Percentiles rank a stretch among this genome's conserved stretches.
Conservation (phyloP, 2,797 vertebrate species). For the Sebastes trivittatus region DNA sequence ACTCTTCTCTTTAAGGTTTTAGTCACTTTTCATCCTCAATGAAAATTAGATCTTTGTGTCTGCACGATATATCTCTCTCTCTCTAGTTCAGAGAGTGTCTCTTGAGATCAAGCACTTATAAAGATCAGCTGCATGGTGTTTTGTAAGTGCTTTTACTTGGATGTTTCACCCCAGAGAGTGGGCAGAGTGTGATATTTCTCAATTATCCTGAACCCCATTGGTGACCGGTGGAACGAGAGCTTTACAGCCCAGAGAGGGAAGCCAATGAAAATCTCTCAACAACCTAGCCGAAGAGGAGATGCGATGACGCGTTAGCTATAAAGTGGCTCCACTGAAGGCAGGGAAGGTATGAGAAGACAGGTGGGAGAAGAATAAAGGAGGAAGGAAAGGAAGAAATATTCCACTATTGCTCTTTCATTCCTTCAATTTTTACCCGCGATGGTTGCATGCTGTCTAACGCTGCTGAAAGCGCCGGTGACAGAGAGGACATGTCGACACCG, state of each 20-base stretch:
- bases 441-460: constrained; percentile 17
- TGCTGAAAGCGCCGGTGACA: constrained; percentile 37
- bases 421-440: not conserved
- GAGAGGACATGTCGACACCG: constrained; percentile 21
- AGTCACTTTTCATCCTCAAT: not conserved
- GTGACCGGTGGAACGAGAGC: constrained; percentile 40
- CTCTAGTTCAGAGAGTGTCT: constrained; percentile 22
- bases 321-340: constrained; percentile 47
- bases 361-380: constrained; percentile 40
- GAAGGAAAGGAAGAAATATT: constrained; percentile 24
- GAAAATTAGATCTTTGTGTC: constrained; percentile 25
- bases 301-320: constrained; percentile 17
- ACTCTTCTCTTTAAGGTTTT: not conserved
- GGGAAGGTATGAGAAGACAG: constrained; percentile 43
- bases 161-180: constrained; percentile 56
- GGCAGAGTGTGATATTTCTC: constrained; percentile 63
- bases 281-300: constrained; percentile 23
- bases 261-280: constrained; percentile 41
- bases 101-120: constrained; percentile 56
- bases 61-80: constrained; percentile 6
- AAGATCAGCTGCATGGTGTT: constrained; percentile 40
- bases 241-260: constrained; percentile 25
- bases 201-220: constrained; percentile 59
- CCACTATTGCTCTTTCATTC: constrained; percentile 31
- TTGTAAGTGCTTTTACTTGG: constrained; percentile 43